Base-by-base conservation (phyloP, 92 coral and sea anemone genomes). In the Galaxea fascicularis region DNA sequence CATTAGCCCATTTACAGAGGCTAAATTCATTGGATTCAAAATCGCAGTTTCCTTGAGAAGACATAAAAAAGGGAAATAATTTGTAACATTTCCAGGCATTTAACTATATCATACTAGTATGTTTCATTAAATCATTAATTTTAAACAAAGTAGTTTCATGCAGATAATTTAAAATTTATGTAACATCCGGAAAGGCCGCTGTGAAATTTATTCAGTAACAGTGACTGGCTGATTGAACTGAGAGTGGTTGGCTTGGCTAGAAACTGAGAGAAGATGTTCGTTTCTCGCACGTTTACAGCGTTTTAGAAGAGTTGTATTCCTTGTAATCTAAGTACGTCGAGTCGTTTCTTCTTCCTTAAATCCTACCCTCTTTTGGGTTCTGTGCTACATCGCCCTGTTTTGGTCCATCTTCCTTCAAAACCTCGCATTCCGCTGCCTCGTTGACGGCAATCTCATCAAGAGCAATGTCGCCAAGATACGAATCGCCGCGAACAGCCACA, bases 401-500 rank as follows among this genome's bases (percentile, higher is more conserved):
- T 8, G 49, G 0, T 47, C 10, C 24, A 14, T 8, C 4, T 44
- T n/a, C 44, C 44, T 25, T 46, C n/a, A 71, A 22, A 25, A 7
- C 47, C 30, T 81, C 39, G 71, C 86, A 82, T 21, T 70, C 78
- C 18, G 70, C 35, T 35, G 22, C 69, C 53, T 71, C 86, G 44
- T 27, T 26, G 52, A 82, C 49, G 13, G 59, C 67, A 57, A 93
- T 65, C 35, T 88, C 88, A 52, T 93, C 97, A 54, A 93, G 29
- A 14, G 89, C 80, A 53, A 93, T 85, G 79, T 93, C 97, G 18
- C 94, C 84, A 41, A 65, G 60, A 72, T 57, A 89, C 21, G 83
- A 59, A 3, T 44, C 17, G 4, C 97, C 97, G 31, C 94, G 89
- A 35, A 86, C 83, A 39, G 87, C 94, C 12, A 80, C 91, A 39